phyloP scores from a whole-genome alignment of 2,797 vertebrate species.

The Tapirus indicus region DNA sequence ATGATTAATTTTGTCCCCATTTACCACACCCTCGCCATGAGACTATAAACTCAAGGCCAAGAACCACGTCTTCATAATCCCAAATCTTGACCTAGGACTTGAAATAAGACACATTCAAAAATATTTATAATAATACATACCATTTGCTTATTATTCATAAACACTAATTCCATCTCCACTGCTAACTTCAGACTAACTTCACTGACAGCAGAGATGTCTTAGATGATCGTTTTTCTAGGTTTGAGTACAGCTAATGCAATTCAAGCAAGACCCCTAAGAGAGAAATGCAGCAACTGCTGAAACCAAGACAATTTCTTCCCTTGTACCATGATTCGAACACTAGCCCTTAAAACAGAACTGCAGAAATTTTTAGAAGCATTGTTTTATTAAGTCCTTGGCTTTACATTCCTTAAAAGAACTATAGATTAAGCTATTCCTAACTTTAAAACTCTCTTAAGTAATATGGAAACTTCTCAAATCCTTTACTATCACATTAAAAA shows the following conservation, averaged over 20 bases:
- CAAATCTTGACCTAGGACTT: not conserved
- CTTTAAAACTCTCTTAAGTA: not conserved
- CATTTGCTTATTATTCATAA: not conserved
- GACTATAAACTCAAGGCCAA: not conserved
- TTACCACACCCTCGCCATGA: not conserved
- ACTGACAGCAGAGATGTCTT: not conserved
- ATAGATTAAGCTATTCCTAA: slow-evolving; percentile 19
- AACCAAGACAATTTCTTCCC: slow-evolving; percentile 21
- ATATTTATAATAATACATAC: not conserved
- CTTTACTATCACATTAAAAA: slow-evolving; percentile 27
- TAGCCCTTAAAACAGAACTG: not conserved
- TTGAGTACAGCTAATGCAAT: not conserved
- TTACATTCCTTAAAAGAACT: slow-evolving; percentile 39
- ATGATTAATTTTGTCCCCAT: not conserved
- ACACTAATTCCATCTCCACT: not conserved
- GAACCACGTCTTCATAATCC: not conserved
- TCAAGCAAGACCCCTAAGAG: not conserved
- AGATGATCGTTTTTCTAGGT: not conserved
- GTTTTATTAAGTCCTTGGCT: not conserved
- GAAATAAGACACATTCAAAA: not conserved
- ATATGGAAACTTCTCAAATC: slow-evolving; percentile 34
- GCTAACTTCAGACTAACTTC: slow-evolving; percentile 37
- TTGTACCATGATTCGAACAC: not conserved
- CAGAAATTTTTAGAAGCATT: not conserved
- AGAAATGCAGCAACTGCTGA: not conserved